Base-by-base conservation (phyloP, 1,140 invertebrate species). In the Ptiloglossa arizonensis region DNA sequence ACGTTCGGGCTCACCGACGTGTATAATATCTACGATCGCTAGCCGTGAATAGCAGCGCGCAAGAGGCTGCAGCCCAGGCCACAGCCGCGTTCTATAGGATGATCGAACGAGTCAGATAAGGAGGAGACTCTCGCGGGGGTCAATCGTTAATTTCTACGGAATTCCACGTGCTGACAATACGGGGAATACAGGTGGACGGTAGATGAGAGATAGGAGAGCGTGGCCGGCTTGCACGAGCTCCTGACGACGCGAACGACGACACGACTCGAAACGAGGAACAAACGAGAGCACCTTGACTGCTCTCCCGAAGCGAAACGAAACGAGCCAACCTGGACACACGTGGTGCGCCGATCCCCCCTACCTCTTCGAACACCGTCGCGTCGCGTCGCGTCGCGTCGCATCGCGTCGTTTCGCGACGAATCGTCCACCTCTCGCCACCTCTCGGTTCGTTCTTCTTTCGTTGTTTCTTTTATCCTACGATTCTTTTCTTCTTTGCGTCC, bases 151-250 rank as follows among this genome's bases (percentile, higher is more conserved):
- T 91, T 91, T 90, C 85, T 85, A 84, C 75, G 78, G 87, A 87
- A 91, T 90, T 89, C 83, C 85, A 83, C 83, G 73, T 81, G 74
- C 82, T 89, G 87, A 88, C 89, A 88, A 87, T 90, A 90, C 87
- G 86, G 86, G 88, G 90, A 92, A 91, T 87, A 91, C 91, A 92
- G 91, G 91, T 92, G 90, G 87, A 90, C 83, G 86, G 84, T 85
- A 90, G 90, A 91, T 91, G 87, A 83, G 83, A 90, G 91, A 90
- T 91, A 91, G 67, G 67, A 72, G 72, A 81, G 59, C 71, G 75
- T 76, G 72, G 57, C 62, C 57, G 56, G 68, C 67, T 68, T 79
- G 85, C 85, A 87, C 79, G 86, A 87, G 87, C 87, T 87, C 81
- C 82, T 88, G 89, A 89, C 82, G 83, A 86, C 83, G 86, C 78